Percentiles rank a stretch among this genome's conserved stretches.
phyloP scores from a whole-genome alignment of 2,888 invertebrate species.

The Drosophila tripunctata region DNA sequence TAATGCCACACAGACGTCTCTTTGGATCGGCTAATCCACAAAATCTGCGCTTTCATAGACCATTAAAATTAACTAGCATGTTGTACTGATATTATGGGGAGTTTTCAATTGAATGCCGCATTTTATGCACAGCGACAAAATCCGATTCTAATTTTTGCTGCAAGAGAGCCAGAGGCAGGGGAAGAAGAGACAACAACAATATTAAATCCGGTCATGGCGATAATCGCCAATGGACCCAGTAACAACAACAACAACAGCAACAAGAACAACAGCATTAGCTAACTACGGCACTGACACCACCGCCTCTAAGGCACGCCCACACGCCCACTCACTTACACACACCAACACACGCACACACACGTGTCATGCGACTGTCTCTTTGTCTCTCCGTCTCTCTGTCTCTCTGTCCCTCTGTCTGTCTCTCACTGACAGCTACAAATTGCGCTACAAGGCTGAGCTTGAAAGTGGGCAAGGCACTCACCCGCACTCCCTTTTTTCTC shows the following conservation, averaged over 20 bases:
- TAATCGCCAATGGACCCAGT: slow-evolving; percentile 63
- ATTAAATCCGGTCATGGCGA: slow-evolving; percentile 55
- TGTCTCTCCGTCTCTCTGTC: slow-evolving; percentile 10
- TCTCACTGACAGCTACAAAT: slow-evolving; percentile 79
- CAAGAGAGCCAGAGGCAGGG: neutral
- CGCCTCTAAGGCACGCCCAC: slow-evolving; percentile 15
- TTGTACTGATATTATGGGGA: neutral
- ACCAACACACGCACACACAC: slow-evolving; percentile 40
- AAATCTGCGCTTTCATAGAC: slow-evolving; percentile 73
- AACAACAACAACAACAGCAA: slow-evolving; percentile 23
- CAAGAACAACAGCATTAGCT: slow-evolving; percentile 44
- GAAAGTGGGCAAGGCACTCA: slow-evolving; percentile 12
- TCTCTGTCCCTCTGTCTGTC: slow-evolving; percentile 33
- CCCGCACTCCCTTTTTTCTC: neutral
- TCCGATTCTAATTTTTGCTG: slow-evolving; percentile 71
- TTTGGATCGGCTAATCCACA: slow-evolving; percentile 59
- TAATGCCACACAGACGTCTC: slow-evolving; percentile 16
- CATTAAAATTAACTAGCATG: slow-evolving; percentile 76
- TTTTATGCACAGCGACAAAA: slow-evolving; percentile 68
- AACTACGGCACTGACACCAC: slow-evolving; percentile 66
- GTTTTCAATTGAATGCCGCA: slow-evolving; percentile 56
- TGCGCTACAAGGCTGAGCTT: slow-evolving; percentile 66
- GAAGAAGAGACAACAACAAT: slow-evolving; percentile 14
- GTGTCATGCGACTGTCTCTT: slow-evolving; percentile 62
- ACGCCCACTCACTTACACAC: slow-evolving; percentile 49